Conservation (phyloP, 2,888 invertebrate species). For the Bugulina stolonifera region DNA sequence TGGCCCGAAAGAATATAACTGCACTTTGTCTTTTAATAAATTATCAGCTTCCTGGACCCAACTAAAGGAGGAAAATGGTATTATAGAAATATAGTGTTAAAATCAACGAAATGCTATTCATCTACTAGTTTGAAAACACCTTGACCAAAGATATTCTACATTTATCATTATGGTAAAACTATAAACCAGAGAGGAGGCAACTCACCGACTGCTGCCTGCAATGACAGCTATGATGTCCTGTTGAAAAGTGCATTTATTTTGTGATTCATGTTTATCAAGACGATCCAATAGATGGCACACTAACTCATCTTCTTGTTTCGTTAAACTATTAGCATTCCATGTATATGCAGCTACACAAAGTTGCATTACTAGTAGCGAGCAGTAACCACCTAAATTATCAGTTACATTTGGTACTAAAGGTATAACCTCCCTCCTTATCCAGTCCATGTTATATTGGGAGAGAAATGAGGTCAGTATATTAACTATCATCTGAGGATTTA, state of each 20-base stretch:
- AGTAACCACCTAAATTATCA: neutral
- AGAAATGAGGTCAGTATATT: conserved; percentile 1
- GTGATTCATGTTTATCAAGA: neutral
- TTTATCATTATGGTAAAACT: too few relatives aligned
- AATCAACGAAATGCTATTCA: too few relatives aligned
- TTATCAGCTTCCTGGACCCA: neutral
- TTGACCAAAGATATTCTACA: too few relatives aligned
- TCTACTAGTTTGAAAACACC: too few relatives aligned
- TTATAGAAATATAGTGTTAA: neutral
- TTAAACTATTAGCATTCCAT: neutral
- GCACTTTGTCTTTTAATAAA: too few relatives aligned
- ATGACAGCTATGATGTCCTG: too few relatives aligned
- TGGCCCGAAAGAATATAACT: too few relatives aligned
- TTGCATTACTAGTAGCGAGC: neutral
- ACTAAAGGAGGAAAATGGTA: neutral
- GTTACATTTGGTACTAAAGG: neutral
- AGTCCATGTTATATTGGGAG: neutral
- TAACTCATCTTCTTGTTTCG: neutral
- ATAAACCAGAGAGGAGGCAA: too few relatives aligned
- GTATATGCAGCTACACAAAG: neutral
- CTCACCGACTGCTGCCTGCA: too few relatives aligned
- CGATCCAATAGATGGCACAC: neutral
- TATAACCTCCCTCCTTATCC: neutral
- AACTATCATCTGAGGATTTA: neutral
- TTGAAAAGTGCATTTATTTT: too few relatives aligned